Evolutionary conservation across 2,797 vertebrate species (phyloP).

Genomic region (Falco rusticolus): DNA sequence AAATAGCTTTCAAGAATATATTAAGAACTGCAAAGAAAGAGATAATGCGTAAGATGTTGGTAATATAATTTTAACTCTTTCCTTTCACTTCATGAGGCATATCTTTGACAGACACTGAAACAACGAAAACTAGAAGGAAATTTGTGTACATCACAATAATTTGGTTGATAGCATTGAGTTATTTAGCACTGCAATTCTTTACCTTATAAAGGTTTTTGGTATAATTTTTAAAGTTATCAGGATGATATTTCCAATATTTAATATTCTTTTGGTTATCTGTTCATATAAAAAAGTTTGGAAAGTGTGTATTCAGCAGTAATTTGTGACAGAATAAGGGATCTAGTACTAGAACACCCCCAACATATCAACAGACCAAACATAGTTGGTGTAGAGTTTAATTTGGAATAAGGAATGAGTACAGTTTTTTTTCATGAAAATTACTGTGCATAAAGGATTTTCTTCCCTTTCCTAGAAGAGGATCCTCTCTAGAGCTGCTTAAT

Average conservation of each 20-base stretch:
- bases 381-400: not conserved
- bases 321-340: not conserved
- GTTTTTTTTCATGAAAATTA: not conserved
- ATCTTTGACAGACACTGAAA: not conserved
- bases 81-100: not conserved
- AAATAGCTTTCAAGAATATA: constrained; percentile 45
- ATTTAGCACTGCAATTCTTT: not conserved
- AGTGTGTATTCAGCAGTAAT: not conserved
- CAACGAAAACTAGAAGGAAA: not conserved
- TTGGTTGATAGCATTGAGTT: not conserved
- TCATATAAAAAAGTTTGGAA: not conserved
- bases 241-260: not conserved
- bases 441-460: not conserved
- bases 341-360: not conserved
- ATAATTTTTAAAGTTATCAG: not conserved
- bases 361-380: not conserved
- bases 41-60: not conserved
- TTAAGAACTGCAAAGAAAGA: constrained; percentile 37
- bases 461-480: not conserved
- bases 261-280: not conserved
- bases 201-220: not conserved
- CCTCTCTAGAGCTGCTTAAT: not conserved
- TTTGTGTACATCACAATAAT: not conserved
- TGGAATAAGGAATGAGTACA: not conserved
- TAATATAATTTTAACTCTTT: constrained; percentile 4